Evolutionary conservation across 2,113 vertebrate genomes (phyloP), one percentile per base, ranked within the genome.

Genomic region (Saccopteryx leptura): DNA sequence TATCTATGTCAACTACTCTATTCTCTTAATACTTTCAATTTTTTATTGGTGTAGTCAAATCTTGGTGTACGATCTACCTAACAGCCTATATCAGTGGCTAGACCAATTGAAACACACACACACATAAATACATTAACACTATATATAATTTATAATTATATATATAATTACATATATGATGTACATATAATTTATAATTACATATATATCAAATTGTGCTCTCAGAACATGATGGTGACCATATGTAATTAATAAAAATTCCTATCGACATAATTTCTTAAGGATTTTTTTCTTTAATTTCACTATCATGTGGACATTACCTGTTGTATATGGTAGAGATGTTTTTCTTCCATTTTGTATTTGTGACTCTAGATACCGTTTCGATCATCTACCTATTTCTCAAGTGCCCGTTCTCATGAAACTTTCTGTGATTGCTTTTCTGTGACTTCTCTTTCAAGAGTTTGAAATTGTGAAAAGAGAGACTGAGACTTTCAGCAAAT

Each of bases 21-120:
- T 95, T 96, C 46, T 95, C 87, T 90, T 93, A 7, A 58, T 95
- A 84, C 46, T 75, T 96, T 91, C 74, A 95, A 69, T 79, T 79
- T 90, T 91, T 91, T 71, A 84, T 54, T 86, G n/a, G 69, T 60
- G 31, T 72, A 50, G 56, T 28, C 58, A 94, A 82, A 88, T 96
- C 39, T 74, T 94, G 83, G 4, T 58, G 4, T 71, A 54, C 87
- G 95, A 39, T 76, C 13, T 23, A 72, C 86, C 68, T 92, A 31
- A 82, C 69, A 95, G 28, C 31, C 65, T 81, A 66, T 31, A 68
- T 8, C 0, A 2, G 9, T 76, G 14, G 12, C 28, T 81, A 88
- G 71, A 74, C 28, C 39, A 82, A 75, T 8, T 71, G 11, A 71
- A 14, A 33, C 24, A 83, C 14, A 15, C 56, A 58, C 3, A 48